These are phyloP conservation scores for Cyclophora albipunctata DNA, from an alignment of 2,888 invertebrate genomes.

Conservation along the genomic window DNA sequence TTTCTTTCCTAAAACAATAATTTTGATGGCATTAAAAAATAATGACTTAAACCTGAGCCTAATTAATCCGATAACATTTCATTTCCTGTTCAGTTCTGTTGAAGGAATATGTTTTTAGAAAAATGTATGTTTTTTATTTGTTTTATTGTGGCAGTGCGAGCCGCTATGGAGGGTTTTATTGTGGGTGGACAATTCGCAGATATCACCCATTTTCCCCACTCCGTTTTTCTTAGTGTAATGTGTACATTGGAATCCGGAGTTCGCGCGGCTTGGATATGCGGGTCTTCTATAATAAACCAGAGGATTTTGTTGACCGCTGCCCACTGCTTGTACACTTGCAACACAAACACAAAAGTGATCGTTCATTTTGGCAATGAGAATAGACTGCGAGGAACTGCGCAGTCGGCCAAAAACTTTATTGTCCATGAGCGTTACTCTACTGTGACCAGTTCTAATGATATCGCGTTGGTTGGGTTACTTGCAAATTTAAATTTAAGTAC, in stretches of 20 bases:
- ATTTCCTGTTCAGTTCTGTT: background rate
- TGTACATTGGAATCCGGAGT: constrained; percentile 1
- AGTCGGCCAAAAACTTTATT: background rate
- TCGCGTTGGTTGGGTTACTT: constrained; percentile 17
- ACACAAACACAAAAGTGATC: fast-evolving
- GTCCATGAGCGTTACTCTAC: constrained; percentile 10
- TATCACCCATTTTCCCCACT: constrained; percentile 21
- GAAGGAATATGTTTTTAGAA: constrained; percentile 1
- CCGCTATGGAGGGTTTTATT: constrained; percentile 16
- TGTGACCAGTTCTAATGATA: constrained; percentile 1
- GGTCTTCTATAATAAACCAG: constrained; percentile 34
- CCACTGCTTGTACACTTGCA: constrained; percentile 24
- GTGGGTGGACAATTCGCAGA: constrained; percentile 17
- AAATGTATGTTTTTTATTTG: background rate
- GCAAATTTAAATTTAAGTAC: constrained; percentile 1
- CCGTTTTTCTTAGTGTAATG: constrained; percentile 16
- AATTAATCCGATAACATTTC: background rate
- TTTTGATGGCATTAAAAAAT: background rate
- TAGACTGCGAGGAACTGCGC: background rate
- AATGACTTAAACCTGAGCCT: background rate
- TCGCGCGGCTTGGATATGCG: constrained; percentile 21
- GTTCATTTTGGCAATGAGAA: constrained; percentile 14
- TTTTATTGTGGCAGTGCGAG: background rate
- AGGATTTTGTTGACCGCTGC: constrained; percentile 30
- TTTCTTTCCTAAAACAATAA: too few relatives aligned